phyloP scores from a whole-genome alignment of 2,113 vertebrate species.

The Rhegmatorhina hoffmannsi region DNA sequence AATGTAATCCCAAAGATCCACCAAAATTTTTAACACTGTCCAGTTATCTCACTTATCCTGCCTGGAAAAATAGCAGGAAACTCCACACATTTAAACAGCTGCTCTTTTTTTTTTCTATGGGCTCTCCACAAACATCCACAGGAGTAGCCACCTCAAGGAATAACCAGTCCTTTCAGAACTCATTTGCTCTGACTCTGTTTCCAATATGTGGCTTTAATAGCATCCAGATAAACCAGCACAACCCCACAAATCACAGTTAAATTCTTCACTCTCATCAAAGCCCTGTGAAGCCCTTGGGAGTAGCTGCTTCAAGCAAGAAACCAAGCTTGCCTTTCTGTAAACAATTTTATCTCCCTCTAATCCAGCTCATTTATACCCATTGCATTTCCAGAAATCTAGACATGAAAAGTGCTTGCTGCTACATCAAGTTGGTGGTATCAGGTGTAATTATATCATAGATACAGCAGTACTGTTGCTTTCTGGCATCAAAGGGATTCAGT shows the following conservation, averaged over 20 bases:
- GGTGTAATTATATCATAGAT: background rate
- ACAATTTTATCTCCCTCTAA: background rate
- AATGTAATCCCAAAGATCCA: background rate
- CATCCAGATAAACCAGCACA: background rate
- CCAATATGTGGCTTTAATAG: accelerated
- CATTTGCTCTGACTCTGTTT: background rate
- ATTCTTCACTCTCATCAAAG: background rate
- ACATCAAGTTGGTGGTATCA: background rate
- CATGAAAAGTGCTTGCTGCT: background rate
- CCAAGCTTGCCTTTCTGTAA: background rate
- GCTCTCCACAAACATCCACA: background rate
- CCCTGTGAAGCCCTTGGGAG: background rate
- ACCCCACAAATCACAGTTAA: background rate
- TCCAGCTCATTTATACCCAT: background rate
- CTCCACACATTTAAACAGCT: background rate
- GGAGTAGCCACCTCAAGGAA: background rate
- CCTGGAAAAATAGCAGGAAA: background rate
- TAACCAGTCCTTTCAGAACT: background rate
- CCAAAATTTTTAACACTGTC: background rate
- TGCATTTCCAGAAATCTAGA: background rate
- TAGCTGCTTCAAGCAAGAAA: background rate
- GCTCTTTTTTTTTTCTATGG: background rate
- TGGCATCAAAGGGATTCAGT: background rate
- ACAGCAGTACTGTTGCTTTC: background rate
- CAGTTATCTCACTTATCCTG: background rate